Evolutionary conservation across 2,113 vertebrate genomes (phyloP), one percentile per base, ranked within the genome.

Genomic region (Myotis davidii): DNA sequence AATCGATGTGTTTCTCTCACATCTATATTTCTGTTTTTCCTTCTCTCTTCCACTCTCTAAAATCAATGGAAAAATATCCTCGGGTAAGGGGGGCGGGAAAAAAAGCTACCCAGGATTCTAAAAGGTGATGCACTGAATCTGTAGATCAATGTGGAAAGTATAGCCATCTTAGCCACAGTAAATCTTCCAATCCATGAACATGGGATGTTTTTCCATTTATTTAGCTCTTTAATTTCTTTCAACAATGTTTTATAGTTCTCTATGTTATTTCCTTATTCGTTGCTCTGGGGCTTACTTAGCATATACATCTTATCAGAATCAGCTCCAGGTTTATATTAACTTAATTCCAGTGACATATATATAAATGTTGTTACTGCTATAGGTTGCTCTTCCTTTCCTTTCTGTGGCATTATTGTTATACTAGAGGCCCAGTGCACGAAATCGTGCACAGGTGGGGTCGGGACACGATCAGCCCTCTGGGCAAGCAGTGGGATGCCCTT

Each of bases 191-290:
- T 79, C 13, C 32, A 77, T 85, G 52, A 85, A 76, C 13, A 72
- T 39, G 9, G 23, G 50, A 54, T 64, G 0, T 29, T 59, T 93
- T 85, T 18, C 59, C 27, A 88, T 65, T 96, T 93, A 56, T 67
- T 90, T 88, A 85, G 27, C 52, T 85, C 69, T 88, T 82, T 56
- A 78, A 78, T 42, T 81, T 81, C 42, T 74, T 78, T 85, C 34
- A 91, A 77, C 32, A 72, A 79, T 20, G 25, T 25, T 84, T 82
- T 72, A 29, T 37, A 77, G 23, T 83, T 74, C 70, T 73, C 54
- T 34, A 54, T 23, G 27, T 64, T 45, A 95, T 34, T 14, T 76
- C 42, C 39, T 88, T 88, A 93, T 45, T 50, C n/a, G n/a, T 50
- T 84, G 20, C 14, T 83, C 20, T 27, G 70, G n/a, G 56, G 10